Conservation (phyloP, 1,140 invertebrate genomes). For the Aphis gossypii region DNA sequence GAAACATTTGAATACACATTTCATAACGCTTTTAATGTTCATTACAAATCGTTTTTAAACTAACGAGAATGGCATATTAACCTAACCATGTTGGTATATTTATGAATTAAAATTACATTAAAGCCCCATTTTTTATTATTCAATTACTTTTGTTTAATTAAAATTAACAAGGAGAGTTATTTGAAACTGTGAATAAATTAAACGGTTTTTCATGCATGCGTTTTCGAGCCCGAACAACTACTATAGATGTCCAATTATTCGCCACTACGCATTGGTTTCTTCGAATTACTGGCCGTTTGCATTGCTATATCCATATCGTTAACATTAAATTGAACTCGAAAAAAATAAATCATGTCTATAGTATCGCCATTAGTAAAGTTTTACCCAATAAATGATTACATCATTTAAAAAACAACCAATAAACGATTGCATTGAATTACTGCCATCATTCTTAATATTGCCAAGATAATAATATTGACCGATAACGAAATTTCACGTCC, state of each 20-base stretch:
- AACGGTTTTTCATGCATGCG: not conserved
- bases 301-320: not conserved
- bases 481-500: not conserved
- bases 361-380: not conserved
- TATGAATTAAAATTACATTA: not conserved
- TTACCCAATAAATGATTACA: not conserved
- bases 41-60: not conserved
- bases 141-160: not conserved
- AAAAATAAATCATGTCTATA: not conserved
- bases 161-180: too few species aligned
- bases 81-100: not conserved
- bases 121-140: not conserved
- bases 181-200: not conserved
- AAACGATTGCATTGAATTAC: not conserved
- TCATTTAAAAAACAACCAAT: not conserved
- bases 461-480: rapidly evolving
- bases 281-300: not conserved
- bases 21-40: not conserved
- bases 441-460: not conserved
- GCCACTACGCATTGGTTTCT: not conserved
- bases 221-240: not conserved
- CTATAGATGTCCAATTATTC: not conserved
- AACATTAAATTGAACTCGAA: not conserved
- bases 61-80: not conserved
- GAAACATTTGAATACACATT: not conserved